Evolutionary conservation across 2,797 vertebrate species (phyloP), one percentile per base, ranked within the genome.

Genomic region (Pipistrellus pipistrellus): DNA sequence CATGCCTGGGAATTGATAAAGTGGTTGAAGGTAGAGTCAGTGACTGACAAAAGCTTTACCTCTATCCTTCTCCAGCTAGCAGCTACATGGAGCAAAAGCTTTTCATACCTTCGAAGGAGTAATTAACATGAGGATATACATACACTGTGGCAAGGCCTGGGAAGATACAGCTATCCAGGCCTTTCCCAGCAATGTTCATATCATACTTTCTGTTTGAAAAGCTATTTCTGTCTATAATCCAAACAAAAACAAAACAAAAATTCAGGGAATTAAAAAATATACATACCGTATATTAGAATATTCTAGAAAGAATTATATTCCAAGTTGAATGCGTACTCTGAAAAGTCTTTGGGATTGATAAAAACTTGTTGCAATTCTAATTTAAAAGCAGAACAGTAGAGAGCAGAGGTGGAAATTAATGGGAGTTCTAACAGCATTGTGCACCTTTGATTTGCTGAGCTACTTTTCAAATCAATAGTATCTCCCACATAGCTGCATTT

Each of bases 261-360:
- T 35, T 21, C 17, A 55, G 25, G 4, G 55, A 88, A 85, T 23
- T 20, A 4, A 90, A 25, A 25, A 11, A 18, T 46, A 55, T 55
- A 30, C 27, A 62, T 62, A n/a, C n/a, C n/a, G n/a, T n/a, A 77
- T 62, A 9, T 68, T 73, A 48, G 51, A 85, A 82, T 90, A 95
- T 23, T 46, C 38, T 66, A 90, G 59, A 78, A 91, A 88, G 53
- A 88, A 71, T 25, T 83, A 78, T 57, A 18, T 30, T 94, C 15
- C 4, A 6, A 90, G 17, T 59, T 51, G 2, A 55, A 66, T 38
- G 41, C n/a, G 11, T 11, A 87, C 17, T 27, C 83, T 91, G 71
- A 55, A 44, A 90, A 44, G 2, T 69, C 20, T 89, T 90, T 2
- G 44, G 25, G 23, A 75, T 30, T 81, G 38, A 86, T 13, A 85